Base-by-base conservation (phyloP, 2,888 invertebrate species). In the Brenthis daphne region DNA sequence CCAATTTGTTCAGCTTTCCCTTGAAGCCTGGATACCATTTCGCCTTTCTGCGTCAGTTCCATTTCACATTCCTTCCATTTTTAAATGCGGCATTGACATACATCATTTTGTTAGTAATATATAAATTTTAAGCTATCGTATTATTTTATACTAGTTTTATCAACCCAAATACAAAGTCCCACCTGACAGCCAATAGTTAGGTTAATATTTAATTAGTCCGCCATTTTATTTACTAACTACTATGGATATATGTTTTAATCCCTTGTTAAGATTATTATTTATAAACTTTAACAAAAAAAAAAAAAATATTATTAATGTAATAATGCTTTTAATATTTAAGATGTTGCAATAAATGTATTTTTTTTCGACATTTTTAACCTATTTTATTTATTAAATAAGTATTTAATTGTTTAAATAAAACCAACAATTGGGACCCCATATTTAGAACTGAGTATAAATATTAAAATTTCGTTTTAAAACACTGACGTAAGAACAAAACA, bases 1-100 rank as follows among this genome's bases (percentile, higher is more conserved):
- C 98, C 98, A 91, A 99, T 98, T 93, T 98, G 98, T 85, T 97
- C 96, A 80, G 98, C 98, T 94, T 98, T 99, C 83, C 96, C 96
- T 93, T 99, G 99, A 80, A 99, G 96, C 82, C 98, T 96, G 87
- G 96, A 96, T 82, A 99, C 98, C 95, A 98, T 96, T 93, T 98
- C 98, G 81, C 98, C 98, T 91, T 99, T 99, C 94, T 98, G 98
- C 83, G 98, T 98, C 88, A 99, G 94, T 90, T 98, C 98, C 94
- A 96, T 95, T 94, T 99, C 98, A 94, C 98, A 98, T 94, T 98
- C 98, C 98, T 98, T 92, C 89, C 90, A 82, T 86, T 81, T 78
- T 82, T 73, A 85, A 84, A 80, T 87, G 88, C 88, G 88, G 89
- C 89, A 91, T 86, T 83, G 83, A 82, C 88, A 91, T 87, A 90